Evolutionary conservation across 1,140 invertebrate genomes (phyloP).

Genomic region (Habropoda laboriosa): DNA sequence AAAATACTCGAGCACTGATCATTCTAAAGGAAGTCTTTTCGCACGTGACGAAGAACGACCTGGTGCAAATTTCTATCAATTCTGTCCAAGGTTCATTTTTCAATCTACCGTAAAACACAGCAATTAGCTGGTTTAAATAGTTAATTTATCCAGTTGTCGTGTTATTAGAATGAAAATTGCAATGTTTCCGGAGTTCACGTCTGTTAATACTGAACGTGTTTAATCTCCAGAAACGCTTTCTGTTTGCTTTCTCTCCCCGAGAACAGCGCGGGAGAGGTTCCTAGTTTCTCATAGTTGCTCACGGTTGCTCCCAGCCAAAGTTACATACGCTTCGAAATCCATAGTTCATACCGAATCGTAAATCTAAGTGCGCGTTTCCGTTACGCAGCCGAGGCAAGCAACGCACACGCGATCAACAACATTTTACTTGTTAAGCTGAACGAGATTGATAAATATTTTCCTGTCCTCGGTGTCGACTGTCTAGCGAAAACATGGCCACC

Average conservation of each 20-base stretch:
- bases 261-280: neutral
- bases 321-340: conserved; percentile 8
- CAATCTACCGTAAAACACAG: neutral
- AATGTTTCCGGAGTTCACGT: too few species aligned
- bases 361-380: neutral
- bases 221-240: neutral
- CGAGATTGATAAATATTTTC: neutral
- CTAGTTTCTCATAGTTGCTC: conserved; percentile 3
- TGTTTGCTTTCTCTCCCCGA: neutral
- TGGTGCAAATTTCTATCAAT: conserved; percentile 37
- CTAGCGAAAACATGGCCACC: too few species aligned
- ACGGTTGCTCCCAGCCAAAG: neutral
- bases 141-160: neutral
- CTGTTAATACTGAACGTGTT: neutral
- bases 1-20: conserved; percentile 58
- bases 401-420: too few species aligned
- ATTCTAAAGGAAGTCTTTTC: neutral
- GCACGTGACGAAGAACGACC: neutral
- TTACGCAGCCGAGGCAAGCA: neutral
- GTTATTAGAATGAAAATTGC: neutral
- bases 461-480: neutral
- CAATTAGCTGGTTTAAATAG: neutral
- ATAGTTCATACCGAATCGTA: neutral
- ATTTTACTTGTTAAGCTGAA: neutral
- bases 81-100: neutral